Conservation (phyloP, 2,888 invertebrate species). For the Andricus quercusramuli region DNA sequence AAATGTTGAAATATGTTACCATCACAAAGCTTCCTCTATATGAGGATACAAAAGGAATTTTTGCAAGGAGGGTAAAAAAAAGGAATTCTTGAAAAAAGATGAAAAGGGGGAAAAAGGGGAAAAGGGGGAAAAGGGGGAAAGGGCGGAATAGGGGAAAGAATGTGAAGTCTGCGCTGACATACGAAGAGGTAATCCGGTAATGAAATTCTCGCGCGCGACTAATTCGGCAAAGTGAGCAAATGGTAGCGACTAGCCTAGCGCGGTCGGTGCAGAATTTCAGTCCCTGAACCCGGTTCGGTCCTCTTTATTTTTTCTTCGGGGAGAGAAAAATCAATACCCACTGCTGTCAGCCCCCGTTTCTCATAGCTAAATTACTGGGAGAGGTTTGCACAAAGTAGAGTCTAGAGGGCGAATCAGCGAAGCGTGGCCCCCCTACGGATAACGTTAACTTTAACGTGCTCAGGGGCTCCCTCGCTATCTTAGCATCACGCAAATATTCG, state of each 20-base stretch:
- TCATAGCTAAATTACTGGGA: constrained; percentile 46
- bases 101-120: too few species aligned
- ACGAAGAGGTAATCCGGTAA: constrained; percentile 55
- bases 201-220: constrained; percentile 60
- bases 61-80: too few species aligned
- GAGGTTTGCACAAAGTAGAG: constrained; percentile 36
- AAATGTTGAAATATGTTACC: too few species aligned
- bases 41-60: too few species aligned
- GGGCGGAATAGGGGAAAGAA: too few species aligned
- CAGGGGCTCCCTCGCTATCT: background rate
- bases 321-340: constrained; percentile 59
- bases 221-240: constrained; percentile 62
- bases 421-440: constrained; percentile 13
- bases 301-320: constrained; percentile 48
- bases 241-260: constrained; percentile 43
- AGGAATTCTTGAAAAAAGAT: too few species aligned
- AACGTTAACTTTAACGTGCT: background rate
- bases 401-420: constrained; percentile 14
- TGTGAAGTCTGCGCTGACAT: background rate
- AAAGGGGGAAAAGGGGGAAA: too few species aligned
- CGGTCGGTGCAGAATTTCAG: constrained; percentile 30
- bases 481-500: background rate
- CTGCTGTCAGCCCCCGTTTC: constrained; percentile 45
- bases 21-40: too few species aligned
- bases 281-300: constrained; percentile 28